A percentile compares a stretch with the other conserved stretches of the same genome.
These are phyloP conservation scores for Carettochelys insculpta DNA, from an alignment of 2,113 vertebrate genomes.

Conservation along the genomic window DNA sequence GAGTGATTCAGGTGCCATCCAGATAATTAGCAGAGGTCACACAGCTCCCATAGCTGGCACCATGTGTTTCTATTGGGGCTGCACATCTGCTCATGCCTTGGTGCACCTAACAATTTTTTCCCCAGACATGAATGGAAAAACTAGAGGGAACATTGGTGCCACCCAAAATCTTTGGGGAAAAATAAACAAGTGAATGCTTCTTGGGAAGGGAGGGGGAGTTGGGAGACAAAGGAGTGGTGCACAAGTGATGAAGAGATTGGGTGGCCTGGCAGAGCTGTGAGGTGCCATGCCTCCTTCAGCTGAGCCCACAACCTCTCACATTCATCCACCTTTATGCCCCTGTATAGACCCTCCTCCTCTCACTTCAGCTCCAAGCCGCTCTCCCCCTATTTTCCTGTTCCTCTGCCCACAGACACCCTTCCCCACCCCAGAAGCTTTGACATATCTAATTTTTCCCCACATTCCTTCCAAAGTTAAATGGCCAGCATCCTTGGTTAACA, in stretches of 20 bases:
- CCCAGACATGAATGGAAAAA: no score
- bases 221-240: neutral
- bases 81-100: no score
- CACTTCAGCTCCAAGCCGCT: neutral
- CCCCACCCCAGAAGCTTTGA: neutral
- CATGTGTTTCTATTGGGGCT: no score
- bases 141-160: no score
- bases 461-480: neutral
- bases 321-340: neutral
- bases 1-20: no score
- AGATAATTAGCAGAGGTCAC: no score
- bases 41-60: no score
- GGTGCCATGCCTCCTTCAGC: neutral
- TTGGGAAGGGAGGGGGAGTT: neutral
- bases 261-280: neutral
- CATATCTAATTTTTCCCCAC: neutral
- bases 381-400: neutral
- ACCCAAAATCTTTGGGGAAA: no score
- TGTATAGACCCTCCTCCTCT: neutral
- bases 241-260: neutral
- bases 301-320: neutral
- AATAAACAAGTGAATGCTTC: neutral
- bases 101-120: no score
- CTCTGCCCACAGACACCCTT: neutral
- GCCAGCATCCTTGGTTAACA: neutral